Percentiles rank a stretch among this genome's conserved stretches.
phyloP scores from a whole-genome alignment of 2,797 vertebrate species.

The Cossypha caffra region DNA sequence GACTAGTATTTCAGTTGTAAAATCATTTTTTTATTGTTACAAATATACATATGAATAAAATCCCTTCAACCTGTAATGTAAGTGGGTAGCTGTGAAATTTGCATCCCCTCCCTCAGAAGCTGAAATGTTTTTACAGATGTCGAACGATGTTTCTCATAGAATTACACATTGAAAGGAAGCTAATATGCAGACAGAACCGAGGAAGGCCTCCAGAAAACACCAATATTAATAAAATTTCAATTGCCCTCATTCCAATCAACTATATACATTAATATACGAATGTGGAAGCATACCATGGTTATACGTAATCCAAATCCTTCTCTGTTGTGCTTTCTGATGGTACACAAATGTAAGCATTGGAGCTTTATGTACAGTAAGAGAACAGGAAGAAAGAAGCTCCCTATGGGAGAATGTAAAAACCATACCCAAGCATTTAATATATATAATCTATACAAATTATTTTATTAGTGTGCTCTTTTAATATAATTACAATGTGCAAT shows the following conservation, averaged over 20 bases:
- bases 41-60: constrained; percentile 90
- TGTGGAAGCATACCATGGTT: constrained; percentile 44
- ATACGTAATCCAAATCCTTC: constrained; percentile 23
- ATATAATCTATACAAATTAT: constrained; percentile 86
- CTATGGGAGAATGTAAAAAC: constrained; percentile 79
- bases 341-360: constrained; percentile 58
- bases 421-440: constrained; percentile 79
- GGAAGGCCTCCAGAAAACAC: constrained; percentile 71
- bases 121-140: constrained; percentile 75
- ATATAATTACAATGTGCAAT: constrained; percentile 88
- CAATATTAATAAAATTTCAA: constrained; percentile 77
- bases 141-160: constrained; percentile 57
- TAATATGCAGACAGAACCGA: constrained; percentile 76
- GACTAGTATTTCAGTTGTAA: constrained; percentile 79
- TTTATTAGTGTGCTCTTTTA: constrained; percentile 90
- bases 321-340: constrained; percentile 63
- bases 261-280: constrained; percentile 70
- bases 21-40: constrained; percentile 90
- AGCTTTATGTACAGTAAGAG: constrained; percentile 74
- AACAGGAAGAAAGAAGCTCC: constrained; percentile 76
- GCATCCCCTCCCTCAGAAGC: constrained; percentile 66
- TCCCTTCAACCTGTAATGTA: constrained; percentile 79
- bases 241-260: constrained; percentile 68
- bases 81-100: constrained; percentile 78
- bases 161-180: constrained; percentile 75